These are phyloP conservation scores for Cordilura impudica DNA, from an alignment of 2,888 invertebrate species.

Conservation along the genomic window DNA sequence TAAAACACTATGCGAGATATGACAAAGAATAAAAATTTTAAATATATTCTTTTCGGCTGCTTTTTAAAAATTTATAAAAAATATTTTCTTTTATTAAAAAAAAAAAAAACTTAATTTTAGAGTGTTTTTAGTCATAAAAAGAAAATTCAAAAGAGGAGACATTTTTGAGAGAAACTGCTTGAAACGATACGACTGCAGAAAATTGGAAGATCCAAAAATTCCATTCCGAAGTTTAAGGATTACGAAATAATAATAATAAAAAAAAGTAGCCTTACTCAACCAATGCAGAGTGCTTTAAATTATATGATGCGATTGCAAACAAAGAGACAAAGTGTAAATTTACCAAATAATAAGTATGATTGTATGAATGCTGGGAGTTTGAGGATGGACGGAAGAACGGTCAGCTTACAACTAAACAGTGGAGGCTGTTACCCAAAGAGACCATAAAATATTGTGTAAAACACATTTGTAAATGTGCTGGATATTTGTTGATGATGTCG, in stretches of 20 bases:
- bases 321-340: slow-evolving; percentile 60
- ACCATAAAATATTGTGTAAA: slow-evolving; percentile 53
- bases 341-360: slow-evolving; percentile 61
- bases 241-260: too few species aligned
- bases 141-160: too few species aligned
- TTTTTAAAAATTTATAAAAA: neutral
- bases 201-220: too few species aligned
- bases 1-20: neutral
- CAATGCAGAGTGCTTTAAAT: neutral
- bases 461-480: slow-evolving; percentile 43
- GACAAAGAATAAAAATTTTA: too few species aligned
- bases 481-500: neutral
- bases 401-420: neutral
- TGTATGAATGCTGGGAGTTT: neutral
- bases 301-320: slow-evolving; percentile 34
- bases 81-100: neutral
- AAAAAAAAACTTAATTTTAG: too few species aligned
- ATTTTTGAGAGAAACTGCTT: too few species aligned
- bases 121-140: too few species aligned
- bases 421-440: slow-evolving; percentile 11
- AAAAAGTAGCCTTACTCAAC: neutral
- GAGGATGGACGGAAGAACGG: neutral
- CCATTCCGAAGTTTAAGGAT: too few species aligned
- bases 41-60: too few species aligned
- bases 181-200: too few species aligned